Evolutionary conservation across 1,140 invertebrate genomes (phyloP).

Genomic region (Diorhabda sublineata): DNA sequence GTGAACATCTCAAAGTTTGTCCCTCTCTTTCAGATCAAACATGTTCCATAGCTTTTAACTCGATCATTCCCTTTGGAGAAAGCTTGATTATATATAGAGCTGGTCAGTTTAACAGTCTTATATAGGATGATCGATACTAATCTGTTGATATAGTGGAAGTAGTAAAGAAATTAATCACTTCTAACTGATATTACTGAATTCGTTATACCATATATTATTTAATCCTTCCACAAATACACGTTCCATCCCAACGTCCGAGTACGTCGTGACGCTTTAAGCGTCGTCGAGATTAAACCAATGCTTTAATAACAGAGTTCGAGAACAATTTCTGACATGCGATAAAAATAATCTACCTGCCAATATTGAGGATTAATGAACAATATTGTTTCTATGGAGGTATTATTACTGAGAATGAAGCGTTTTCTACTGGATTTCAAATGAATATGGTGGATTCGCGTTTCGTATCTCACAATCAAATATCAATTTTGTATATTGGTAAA

Average conservation of each 20-base stretch:
- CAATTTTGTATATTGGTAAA: too few relatives aligned
- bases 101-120: neutral
- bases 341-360: conserved; percentile 35
- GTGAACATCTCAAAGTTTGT: conserved; percentile 14
- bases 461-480: too few relatives aligned
- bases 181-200: too few relatives aligned
- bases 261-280: conserved; percentile 11
- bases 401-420: conserved; percentile 1
- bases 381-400: conserved; percentile 30
- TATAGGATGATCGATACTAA: neutral
- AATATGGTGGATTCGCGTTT: neutral
- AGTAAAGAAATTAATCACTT: too few relatives aligned
- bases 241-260: neutral
- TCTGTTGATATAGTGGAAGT: too few relatives aligned
- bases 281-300: conserved; percentile 18
- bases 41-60: conserved; percentile 13
- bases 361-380: conserved; percentile 33
- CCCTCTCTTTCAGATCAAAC: conserved; percentile 12
- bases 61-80: conserved; percentile 4
- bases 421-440: neutral
- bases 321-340: conserved; percentile 33
- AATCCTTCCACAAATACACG: too few relatives aligned
- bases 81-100: conserved; percentile 12
- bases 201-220: too few relatives aligned
- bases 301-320: conserved; percentile 15